phyloP scores from a whole-genome alignment of 2,888 invertebrate genomes.

The Melikaiella ostensackeni region DNA sequence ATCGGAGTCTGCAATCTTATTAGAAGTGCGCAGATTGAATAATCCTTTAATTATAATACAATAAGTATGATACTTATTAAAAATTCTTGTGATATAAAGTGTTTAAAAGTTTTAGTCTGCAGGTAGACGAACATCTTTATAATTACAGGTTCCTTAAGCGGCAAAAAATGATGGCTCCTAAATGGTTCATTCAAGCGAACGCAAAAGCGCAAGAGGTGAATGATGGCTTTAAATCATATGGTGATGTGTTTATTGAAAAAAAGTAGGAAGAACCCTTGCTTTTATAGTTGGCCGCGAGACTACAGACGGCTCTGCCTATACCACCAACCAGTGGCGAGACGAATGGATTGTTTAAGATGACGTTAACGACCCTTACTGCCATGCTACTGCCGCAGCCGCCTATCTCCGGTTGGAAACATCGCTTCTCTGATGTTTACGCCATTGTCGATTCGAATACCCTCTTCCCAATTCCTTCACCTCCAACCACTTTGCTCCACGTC shows the following conservation, averaged over 20 bases:
- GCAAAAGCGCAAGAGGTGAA: background rate
- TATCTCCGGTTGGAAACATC: constrained; percentile 27
- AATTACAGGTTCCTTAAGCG: background rate
- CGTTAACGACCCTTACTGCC: constrained; percentile 4
- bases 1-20: no score
- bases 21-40: no score
- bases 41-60: no score
- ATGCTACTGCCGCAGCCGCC: background rate
- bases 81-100: background rate
- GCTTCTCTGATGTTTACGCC: constrained; percentile 50
- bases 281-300: constrained; percentile 46
- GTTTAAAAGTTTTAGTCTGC: background rate
- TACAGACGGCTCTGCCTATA: constrained; percentile 42
- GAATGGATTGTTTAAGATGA: constrained; percentile 39
- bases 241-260: background rate
- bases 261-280: background rate
- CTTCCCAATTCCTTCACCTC: constrained; percentile 50
- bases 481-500: constrained; percentile 34
- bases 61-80: background rate
- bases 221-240: background rate
- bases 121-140: background rate
- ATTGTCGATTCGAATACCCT: constrained; percentile 53
- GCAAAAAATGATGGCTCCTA: background rate
- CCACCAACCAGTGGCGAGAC: constrained; percentile 52
- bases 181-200: background rate